These are phyloP conservation scores for Pollenia labialis DNA, from an alignment of 2,888 invertebrate genomes.

Conservation along the genomic window DNA sequence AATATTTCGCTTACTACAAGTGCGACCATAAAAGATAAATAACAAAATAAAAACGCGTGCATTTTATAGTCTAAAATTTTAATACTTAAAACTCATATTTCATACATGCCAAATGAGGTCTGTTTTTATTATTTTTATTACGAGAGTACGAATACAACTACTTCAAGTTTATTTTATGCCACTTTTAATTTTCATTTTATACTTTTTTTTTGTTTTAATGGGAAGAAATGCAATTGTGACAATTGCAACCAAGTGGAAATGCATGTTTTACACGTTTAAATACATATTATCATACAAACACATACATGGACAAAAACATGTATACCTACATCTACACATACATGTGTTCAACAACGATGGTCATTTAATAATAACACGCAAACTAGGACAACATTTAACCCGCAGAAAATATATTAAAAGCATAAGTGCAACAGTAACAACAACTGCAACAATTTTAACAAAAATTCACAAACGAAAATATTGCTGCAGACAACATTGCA, in stretches of 20 bases:
- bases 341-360: conserved; percentile 57
- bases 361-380: conserved; percentile 72
- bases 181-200: conserved; percentile 17
- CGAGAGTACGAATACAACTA: not conserved
- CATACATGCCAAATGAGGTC: conserved; percentile 58
- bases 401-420: conserved; percentile 69
- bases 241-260: conserved; percentile 80
- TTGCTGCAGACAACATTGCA: conserved; percentile 61
- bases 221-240: conserved; percentile 79
- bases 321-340: not conserved
- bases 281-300: conserved; percentile 7
- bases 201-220: conserved; percentile 46
- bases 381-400: conserved; percentile 73
- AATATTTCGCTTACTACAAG: conserved; percentile 12
- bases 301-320: not conserved
- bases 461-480: conserved; percentile 4
- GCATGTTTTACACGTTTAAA: conserved; percentile 70
- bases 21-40: conserved; percentile 34
- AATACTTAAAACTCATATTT: conserved; percentile 67
- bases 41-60: conserved; percentile 69
- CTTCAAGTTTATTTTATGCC: conserved; percentile 39
- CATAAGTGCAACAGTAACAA: conserved; percentile 35
- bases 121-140: conserved; percentile 62
- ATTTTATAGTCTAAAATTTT: conserved; percentile 71
- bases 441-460: conserved; percentile 4